Conservation (phyloP, 30 jellyfish, hydroid and myxozoan species). For the Turritopsis dohrnii region DNA sequence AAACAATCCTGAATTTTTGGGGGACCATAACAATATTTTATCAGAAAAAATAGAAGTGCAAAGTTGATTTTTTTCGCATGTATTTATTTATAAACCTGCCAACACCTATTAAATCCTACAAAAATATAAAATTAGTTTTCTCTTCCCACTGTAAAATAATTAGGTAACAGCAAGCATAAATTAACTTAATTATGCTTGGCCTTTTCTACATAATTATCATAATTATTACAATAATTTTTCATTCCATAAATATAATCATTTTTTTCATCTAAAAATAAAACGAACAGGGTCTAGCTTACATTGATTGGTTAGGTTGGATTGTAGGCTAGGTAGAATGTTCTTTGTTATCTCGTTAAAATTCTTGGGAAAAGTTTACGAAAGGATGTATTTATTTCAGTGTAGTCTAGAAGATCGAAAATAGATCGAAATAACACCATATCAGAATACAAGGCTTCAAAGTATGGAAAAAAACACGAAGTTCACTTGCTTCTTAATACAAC, state of each 20-base stretch:
- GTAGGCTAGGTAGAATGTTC: too few species aligned
- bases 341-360: too few species aligned
- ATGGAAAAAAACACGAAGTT: too few species aligned
- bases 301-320: too few species aligned
- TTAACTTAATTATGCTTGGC: not conserved
- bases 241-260: constrained; percentile 9
- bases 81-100: constrained; percentile 4
- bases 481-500: too few species aligned
- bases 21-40: too few species aligned
- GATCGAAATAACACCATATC: too few species aligned
- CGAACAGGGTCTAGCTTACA: not conserved
- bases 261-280: not conserved
- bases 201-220: not conserved
- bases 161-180: constrained; percentile 1
- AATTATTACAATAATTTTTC: constrained; percentile 11
- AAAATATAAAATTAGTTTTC: constrained; percentile 4
- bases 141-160: not conserved
- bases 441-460: too few species aligned
- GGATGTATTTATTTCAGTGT: too few species aligned
- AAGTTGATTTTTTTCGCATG: not conserved
- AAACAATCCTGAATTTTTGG: too few species aligned
- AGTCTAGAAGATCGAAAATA: too few species aligned
- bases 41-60: not conserved
- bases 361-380: too few species aligned
- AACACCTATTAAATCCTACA: constrained; percentile 12